Evolutionary conservation across 2,797 vertebrate species (phyloP), one percentile per base, ranked within the genome.

Genomic region (Anas flavirostris): DNA sequence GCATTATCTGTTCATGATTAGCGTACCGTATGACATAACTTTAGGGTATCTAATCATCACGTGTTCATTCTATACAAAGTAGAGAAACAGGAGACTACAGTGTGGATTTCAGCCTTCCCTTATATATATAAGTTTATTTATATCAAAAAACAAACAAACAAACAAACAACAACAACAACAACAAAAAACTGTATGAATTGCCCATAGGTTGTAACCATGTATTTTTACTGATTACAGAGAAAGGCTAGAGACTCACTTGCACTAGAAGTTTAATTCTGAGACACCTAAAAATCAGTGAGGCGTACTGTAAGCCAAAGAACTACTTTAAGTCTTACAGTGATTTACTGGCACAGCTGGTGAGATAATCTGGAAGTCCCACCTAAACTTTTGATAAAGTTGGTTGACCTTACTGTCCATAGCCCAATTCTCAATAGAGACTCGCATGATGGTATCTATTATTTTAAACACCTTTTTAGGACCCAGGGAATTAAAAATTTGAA

Each of bases 201-300:
- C 29, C 17, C 18, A 75, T 66, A 56, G 33, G 22, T 28, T 59
- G 29, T 4, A 1, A 9, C 5, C 4, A 14, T 31, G 12, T 64
- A 62, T 41, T 29, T 39, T 26, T 69, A 35, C 66, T 48, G 16
- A 63, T 33, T 39, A 17, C 16, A 79, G n/a, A 41, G 19, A 79
- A 75, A 75, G 15, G 8, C 21, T 63, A 29, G 13, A 39, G 33
- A 17, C 8, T 68, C 11, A 16, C 9, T 53, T 0, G 0, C 13
- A 39, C 15, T 52, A 69, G 6, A 55, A 63, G 18, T 8, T 69
- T 69, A 76, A 79, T 46, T 87, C 26, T 5, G 74, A 78, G 74
- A 78, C 52, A 35, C 5, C 12, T 82, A 80, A 46, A 85, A 67
- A 70, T 43, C 77, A 0, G 67, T 43, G 39, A 77, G 9, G 10